Evolutionary conservation across 2,113 vertebrate species (phyloP).

Genomic region (Phrynocephalus versicolor): DNA sequence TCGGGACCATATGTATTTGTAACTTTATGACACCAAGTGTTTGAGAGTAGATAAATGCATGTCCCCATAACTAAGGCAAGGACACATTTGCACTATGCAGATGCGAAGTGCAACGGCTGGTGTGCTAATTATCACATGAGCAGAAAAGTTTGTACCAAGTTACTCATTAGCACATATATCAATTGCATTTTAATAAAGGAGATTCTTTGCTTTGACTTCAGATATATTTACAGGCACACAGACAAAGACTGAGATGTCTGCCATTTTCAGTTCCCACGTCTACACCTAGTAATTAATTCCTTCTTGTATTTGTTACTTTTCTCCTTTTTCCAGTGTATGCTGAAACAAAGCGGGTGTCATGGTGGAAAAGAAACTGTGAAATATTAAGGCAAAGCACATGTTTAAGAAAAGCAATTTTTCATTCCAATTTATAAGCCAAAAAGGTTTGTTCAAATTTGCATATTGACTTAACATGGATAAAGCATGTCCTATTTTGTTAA

Average conservation of each 20-base stretch:
- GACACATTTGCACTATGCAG: constrained; percentile 25
- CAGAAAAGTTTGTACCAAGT: constrained; percentile 37
- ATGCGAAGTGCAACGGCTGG: constrained; percentile 43
- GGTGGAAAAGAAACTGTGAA: constrained; percentile 26
- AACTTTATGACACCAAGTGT: constrained; percentile 13
- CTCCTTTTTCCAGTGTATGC: constrained; percentile 26
- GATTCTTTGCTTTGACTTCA: constrained; percentile 57
- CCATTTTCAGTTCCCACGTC: constrained; percentile 52
- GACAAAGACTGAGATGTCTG: constrained; percentile 55
- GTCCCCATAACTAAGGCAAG: constrained; percentile 22
- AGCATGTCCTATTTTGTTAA: constrained; percentile 7
- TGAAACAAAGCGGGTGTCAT: constrained; percentile 5
- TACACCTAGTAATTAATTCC: constrained; percentile 54
- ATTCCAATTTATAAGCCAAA: constrained; percentile 7
- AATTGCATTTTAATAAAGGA: constrained; percentile 60
- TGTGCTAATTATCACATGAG: constrained; percentile 62
- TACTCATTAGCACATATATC: constrained; percentile 61
- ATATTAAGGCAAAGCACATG: constrained; percentile 19
- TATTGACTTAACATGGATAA: constrained; percentile 18
- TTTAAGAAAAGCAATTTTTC: constrained; percentile 38
- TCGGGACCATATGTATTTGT: not conserved
- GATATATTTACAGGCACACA: constrained; percentile 25
- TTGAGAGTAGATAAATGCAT: constrained; percentile 21
- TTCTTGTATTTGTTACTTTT: constrained; percentile 48
- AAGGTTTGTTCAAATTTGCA: not conserved